phyloP scores from a whole-genome alignment of 2,888 invertebrate species.

The Aquatica leii region DNA sequence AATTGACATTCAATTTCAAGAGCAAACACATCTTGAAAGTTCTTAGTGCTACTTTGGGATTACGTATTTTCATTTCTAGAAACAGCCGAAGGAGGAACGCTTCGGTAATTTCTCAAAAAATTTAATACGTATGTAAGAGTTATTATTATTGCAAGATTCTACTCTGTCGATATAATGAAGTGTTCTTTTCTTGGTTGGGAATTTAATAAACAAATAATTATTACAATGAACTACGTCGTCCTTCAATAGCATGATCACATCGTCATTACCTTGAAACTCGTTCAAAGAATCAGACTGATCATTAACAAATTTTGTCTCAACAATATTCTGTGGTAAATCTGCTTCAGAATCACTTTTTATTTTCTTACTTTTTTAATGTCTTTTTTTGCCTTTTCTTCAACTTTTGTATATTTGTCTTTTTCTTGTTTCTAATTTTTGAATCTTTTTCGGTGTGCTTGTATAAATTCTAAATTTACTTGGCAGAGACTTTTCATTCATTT shows the following conservation, averaged over 20 bases:
- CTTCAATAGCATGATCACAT: not conserved
- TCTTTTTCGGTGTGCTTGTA: not conserved
- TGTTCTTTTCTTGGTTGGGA: constrained; percentile 3
- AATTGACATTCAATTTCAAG: too few species aligned
- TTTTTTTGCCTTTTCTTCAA: not conserved
- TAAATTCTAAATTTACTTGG: not conserved
- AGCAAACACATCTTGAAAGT: too few species aligned
- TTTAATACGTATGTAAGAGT: too few species aligned
- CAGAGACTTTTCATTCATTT: too few species aligned
- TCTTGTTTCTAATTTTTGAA: too few species aligned
- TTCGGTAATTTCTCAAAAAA: too few species aligned
- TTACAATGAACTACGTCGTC: constrained; percentile 7
- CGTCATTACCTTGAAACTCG: not conserved
- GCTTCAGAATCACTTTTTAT: not conserved
- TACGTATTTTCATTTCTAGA: too few species aligned
- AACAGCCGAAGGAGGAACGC: too few species aligned
- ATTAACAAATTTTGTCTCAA: not conserved
- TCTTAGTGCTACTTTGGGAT: too few species aligned
- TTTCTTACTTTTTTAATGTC: not conserved
- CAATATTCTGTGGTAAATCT: not conserved
- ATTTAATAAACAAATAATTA: constrained; percentile 5
- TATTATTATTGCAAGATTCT: too few species aligned
- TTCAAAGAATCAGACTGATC: not conserved
- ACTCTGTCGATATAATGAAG: too few species aligned
- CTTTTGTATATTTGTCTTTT: not conserved